Evolutionary conservation across 1,140 invertebrate genomes (phyloP).

Genomic region (Drosophila ohnishii): DNA sequence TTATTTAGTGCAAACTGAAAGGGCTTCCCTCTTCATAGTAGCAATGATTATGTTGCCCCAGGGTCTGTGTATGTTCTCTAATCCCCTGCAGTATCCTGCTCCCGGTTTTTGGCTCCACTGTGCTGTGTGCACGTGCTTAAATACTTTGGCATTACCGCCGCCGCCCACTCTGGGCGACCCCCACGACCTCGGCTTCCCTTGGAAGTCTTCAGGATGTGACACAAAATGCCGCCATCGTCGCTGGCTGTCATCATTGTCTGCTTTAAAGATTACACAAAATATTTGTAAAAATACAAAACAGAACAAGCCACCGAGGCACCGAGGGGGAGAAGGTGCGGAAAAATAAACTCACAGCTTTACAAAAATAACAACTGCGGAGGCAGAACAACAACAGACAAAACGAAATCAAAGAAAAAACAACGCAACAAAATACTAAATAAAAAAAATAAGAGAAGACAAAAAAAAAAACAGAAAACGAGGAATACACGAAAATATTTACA

Average conservation of each 20-base stretch:
- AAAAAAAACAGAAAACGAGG: constrained; percentile 38
- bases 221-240: constrained; percentile 81
- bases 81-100: constrained; percentile 23
- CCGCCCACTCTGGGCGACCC: constrained; percentile 2
- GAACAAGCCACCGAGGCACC: constrained; percentile 44
- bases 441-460: constrained; percentile 19
- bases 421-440: constrained; percentile 31
- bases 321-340: constrained; percentile 20
- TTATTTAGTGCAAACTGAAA: constrained; percentile 13
- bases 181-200: neutral
- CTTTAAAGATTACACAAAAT: constrained; percentile 82
- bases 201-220: constrained; percentile 77
- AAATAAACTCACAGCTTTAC: constrained; percentile 80
- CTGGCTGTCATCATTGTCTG: constrained; percentile 79
- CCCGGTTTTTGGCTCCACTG: constrained; percentile 49
- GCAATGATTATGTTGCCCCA: constrained; percentile 33
- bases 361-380: constrained; percentile 79
- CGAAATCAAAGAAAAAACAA: constrained; percentile 63
- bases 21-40: constrained; percentile 7
- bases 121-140: constrained; percentile 74
- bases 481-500: constrained; percentile 80
- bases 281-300: constrained; percentile 82
- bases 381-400: constrained; percentile 47
- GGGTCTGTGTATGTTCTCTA: constrained; percentile 12
- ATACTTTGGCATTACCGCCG: constrained; percentile 63